Conservation (phyloP, 2,797 vertebrate species). For the Acanthurus leucopareius region DNA sequence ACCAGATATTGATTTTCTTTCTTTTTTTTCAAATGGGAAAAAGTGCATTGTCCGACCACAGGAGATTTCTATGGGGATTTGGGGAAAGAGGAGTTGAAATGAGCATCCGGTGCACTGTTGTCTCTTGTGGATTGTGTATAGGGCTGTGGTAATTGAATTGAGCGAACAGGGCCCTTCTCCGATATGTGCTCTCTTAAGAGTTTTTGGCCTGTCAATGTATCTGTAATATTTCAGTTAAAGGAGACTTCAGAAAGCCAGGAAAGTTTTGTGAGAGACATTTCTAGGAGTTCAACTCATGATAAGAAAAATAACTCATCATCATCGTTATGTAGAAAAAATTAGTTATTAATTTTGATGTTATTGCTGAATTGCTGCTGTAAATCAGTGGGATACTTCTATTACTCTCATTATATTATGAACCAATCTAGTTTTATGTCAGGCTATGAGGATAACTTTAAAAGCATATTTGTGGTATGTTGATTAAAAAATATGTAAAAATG, state of each 20-base stretch:
- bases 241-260: conserved; percentile 37
- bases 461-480: conserved; percentile 1
- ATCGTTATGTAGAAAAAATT: background rate
- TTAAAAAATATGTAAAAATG: conserved; percentile 15
- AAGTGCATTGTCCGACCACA: conserved; percentile 86
- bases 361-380: conserved; percentile 5
- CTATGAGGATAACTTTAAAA: conserved; percentile 1
- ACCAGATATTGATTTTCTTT: conserved; percentile 91
- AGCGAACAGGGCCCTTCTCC: conserved; percentile 73
- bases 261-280: conserved; percentile 48
- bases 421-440: background rate
- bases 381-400: conserved; percentile 5
- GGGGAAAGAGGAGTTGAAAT: conserved; percentile 86
- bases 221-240: conserved; percentile 64
- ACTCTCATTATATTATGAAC: background rate
- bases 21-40: conserved; percentile 87
- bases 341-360: conserved; percentile 6
- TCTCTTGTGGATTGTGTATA: conserved; percentile 86
- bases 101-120: conserved; percentile 84
- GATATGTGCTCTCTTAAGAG: conserved; percentile 74
- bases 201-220: conserved; percentile 68
- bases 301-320: background rate
- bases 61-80: conserved; percentile 90
- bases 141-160: conserved; percentile 87
- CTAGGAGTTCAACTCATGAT: conserved; percentile 15